A percentile compares a stretch with the other conserved stretches of the same genome.
phyloP scores from a whole-genome alignment of 1,140 invertebrate genomes.

The roundworm (Caenorhabditis elegans) region DNA sequence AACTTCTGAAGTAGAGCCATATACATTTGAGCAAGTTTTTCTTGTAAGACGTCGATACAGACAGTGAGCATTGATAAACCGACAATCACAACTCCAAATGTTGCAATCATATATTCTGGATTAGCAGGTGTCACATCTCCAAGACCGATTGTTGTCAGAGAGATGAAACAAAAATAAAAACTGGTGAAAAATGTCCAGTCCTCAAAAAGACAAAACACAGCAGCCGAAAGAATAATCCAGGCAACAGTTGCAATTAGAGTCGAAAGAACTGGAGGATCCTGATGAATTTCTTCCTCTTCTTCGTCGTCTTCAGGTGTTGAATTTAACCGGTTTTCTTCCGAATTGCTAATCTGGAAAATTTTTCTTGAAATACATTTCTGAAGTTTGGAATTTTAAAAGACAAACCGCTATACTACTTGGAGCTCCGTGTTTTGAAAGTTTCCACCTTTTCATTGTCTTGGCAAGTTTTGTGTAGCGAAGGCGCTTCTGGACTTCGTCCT shows the following conservation, averaged over 20 bases:
- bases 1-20: constrained; percentile 59
- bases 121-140: constrained; percentile 69
- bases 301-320: neutral
- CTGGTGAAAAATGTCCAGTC: constrained; percentile 64
- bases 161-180: constrained; percentile 66
- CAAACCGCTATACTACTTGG: constrained; percentile 3
- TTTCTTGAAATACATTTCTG: neutral
- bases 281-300: constrained; percentile 40
- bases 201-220: constrained; percentile 72
- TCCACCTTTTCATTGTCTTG: constrained; percentile 23
- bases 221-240: constrained; percentile 54
- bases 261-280: constrained; percentile 51
- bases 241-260: constrained; percentile 49
- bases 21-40: constrained; percentile 59
- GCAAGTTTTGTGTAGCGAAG: constrained; percentile 13
- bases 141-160: constrained; percentile 67
- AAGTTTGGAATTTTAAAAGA: neutral
- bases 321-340: neutral
- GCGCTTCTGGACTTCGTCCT: neutral
- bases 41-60: constrained; percentile 77
- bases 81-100: constrained; percentile 88
- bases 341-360: neutral
- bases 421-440: constrained; percentile 26
- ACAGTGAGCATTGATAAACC: constrained; percentile 90
- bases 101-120: constrained; percentile 86